phyloP scores from a whole-genome alignment of 2,113 vertebrate species.

The Pygoscelis antarcticus region DNA sequence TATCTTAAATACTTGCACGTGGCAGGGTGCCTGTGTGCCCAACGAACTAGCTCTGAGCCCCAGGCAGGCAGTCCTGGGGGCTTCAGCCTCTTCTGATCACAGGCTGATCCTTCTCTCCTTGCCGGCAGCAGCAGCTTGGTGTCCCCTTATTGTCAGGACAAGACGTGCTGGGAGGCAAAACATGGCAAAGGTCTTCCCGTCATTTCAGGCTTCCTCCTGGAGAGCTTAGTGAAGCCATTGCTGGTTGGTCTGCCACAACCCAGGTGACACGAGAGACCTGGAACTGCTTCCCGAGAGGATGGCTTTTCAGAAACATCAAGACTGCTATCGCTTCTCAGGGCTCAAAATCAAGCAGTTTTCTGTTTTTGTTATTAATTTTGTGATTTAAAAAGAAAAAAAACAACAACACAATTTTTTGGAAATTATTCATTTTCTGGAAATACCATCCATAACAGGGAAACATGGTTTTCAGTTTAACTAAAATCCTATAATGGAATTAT shows the following conservation, averaged over 20 bases:
- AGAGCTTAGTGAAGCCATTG: neutral
- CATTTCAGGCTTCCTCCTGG: neutral
- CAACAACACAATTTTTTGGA: neutral
- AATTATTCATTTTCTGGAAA: neutral
- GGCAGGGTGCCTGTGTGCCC: neutral
- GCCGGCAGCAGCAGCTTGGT: accelerated
- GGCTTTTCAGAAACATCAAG: neutral
- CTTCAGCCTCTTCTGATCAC: neutral
- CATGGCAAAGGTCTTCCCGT: neutral
- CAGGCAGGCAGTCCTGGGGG: neutral
- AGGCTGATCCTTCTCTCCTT: neutral
- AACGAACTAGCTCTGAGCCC: neutral
- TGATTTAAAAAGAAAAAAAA: neutral
- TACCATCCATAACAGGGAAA: neutral
- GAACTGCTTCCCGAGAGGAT: neutral
- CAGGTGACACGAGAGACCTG: neutral
- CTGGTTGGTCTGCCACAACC: neutral
- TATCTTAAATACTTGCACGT: neutral
- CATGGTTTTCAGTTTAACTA: neutral
- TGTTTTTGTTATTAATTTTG: neutral
- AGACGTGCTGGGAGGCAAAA: neutral
- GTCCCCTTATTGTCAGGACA: neutral
- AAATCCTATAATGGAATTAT: neutral
- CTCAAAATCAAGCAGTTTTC: neutral
- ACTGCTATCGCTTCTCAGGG: neutral